phyloP scores from a whole-genome alignment of 1,140 invertebrate genomes.

The Lineus longissimus region DNA sequence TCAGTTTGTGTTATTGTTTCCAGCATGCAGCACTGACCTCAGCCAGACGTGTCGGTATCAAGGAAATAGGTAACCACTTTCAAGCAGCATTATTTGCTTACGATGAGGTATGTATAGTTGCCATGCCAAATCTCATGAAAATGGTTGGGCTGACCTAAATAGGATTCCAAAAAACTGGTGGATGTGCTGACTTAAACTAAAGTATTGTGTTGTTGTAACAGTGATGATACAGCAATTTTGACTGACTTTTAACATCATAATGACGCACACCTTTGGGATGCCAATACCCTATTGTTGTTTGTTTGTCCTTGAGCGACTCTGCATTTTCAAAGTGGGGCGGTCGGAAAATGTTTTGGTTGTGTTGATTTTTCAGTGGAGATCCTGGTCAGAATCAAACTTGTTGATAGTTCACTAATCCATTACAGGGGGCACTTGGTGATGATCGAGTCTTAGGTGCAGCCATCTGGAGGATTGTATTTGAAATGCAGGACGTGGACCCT shows the following conservation, averaged over 20 bases:
- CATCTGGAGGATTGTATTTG: conserved; percentile 77
- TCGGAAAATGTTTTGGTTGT: no score
- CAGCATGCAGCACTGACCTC: neutral
- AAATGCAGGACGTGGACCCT: conserved; percentile 19
- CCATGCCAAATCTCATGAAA: neutral
- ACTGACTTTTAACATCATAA: no score
- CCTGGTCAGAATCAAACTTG: no score
- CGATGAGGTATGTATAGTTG: conserved; percentile 61
- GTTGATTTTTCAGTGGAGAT: no score
- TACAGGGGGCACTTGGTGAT: conserved; percentile 64
- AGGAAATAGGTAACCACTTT: conserved; percentile 68
- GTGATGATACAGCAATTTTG: no score
- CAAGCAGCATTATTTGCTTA: conserved; percentile 79
- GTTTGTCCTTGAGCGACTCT: no score
- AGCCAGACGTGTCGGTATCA: conserved; percentile 33
- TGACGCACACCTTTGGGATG: no score
- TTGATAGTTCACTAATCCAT: no score
- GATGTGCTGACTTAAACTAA: neutral
- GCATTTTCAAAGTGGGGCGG: no score
- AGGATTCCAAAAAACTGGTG: neutral
- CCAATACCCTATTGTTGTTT: no score
- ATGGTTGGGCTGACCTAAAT: neutral
- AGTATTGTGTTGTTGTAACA: neutral
- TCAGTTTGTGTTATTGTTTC: neutral
- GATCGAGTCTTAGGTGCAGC: conserved; percentile 73